Percentiles rank a stretch among this genome's conserved stretches.
These are phyloP conservation scores for Erebia aethiops DNA, from an alignment of 2,888 invertebrate genomes.

Conservation along the genomic window DNA sequence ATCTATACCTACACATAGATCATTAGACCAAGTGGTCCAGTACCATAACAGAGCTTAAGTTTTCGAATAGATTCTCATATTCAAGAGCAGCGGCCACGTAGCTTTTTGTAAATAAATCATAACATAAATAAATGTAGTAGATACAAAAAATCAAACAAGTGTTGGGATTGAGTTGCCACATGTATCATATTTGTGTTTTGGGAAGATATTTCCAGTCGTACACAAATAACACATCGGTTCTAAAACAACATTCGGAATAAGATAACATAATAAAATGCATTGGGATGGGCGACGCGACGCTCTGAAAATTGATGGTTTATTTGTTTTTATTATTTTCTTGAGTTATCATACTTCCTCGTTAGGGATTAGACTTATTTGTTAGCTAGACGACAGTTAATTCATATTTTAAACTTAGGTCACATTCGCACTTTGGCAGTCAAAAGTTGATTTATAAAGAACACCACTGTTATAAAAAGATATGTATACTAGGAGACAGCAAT, in stretches of 20 bases:
- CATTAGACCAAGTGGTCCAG: neutral
- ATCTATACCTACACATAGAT: neutral
- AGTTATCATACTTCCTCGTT: constrained; percentile 43
- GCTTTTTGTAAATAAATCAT: constrained; percentile 21
- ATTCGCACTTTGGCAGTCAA: neutral
- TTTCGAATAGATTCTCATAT: neutral
- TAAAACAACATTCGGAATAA: constrained; percentile 53
- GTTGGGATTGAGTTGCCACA: constrained; percentile 45
- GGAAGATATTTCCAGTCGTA: constrained; percentile 70
- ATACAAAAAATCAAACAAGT: constrained; percentile 32
- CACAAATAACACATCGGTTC: constrained; percentile 67
- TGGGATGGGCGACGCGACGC: constrained; percentile 47
- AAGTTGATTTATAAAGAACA: neutral
- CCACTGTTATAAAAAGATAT: no score
- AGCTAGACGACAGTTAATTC: neutral
- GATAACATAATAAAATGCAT: constrained; percentile 70
- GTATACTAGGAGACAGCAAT: no score
- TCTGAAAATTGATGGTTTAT: constrained; percentile 48
- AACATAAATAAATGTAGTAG: constrained; percentile 25
- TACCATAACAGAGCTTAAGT: neutral
- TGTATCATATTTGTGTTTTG: constrained; percentile 75
- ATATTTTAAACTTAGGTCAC: neutral
- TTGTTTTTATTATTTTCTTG: constrained; percentile 46
- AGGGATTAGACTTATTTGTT: constrained; percentile 8
- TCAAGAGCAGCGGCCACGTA: neutral